phyloP scores from a whole-genome alignment of 1,140 invertebrate genomes.

The Diorhabda sublineata region DNA sequence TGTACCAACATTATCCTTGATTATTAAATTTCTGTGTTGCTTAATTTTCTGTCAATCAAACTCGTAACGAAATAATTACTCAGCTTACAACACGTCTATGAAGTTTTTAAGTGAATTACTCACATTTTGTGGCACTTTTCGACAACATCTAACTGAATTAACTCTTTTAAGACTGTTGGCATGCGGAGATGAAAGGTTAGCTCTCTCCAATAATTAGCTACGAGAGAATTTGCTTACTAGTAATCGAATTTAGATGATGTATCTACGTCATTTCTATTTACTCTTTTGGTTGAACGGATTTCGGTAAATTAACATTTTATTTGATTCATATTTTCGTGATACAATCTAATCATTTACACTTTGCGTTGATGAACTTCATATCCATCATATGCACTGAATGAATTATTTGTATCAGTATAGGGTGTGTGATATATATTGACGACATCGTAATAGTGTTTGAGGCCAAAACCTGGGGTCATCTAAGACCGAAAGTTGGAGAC shows the following conservation, averaged over 20 bases:
- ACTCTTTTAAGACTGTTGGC: constrained; percentile 12
- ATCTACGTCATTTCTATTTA: neutral
- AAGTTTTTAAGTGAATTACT: constrained; percentile 3
- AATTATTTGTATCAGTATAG: too few species aligned
- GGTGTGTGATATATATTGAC: too few species aligned
- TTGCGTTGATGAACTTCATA: too few species aligned
- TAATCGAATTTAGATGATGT: constrained; percentile 10
- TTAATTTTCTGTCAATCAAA: neutral
- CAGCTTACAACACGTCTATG: neutral
- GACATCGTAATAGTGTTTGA: too few species aligned
- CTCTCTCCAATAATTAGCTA: constrained; percentile 7
- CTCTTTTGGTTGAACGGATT: too few species aligned
- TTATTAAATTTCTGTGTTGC: neutral
- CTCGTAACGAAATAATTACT: neutral
- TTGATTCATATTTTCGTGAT: too few species aligned
- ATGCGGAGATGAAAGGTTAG: constrained; percentile 14
- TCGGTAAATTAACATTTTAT: too few species aligned
- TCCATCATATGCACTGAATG: too few species aligned
- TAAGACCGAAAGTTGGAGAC: too few species aligned
- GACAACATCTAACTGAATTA: constrained; percentile 11
- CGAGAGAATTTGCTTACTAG: neutral
- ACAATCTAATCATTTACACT: too few species aligned
- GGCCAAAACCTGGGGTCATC: too few species aligned
- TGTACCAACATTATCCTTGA: too few species aligned
- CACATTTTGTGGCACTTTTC: constrained; percentile 1